Conservation (phyloP, 2,888 invertebrate genomes). For the Griposia aprilina region DNA sequence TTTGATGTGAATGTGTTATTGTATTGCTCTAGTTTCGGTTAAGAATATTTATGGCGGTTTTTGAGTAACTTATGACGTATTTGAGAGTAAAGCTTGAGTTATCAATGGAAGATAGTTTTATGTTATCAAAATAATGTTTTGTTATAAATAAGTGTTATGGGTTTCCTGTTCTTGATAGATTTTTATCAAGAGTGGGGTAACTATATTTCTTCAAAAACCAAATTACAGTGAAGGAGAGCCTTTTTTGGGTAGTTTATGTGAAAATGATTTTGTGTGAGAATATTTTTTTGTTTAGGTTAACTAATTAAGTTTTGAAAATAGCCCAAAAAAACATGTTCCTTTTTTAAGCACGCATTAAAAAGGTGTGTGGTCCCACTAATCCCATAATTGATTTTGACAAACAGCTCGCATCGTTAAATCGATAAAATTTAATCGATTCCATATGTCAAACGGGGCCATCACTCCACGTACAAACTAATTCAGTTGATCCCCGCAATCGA, state of each 20-base stretch:
- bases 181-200: neutral
- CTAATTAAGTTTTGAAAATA: neutral
- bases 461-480: constrained; percentile 60
- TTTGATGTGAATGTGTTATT: constrained; percentile 69
- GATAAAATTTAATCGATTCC: constrained; percentile 73
- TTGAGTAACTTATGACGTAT: constrained; percentile 57
- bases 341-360: constrained; percentile 30
- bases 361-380: constrained; percentile 64
- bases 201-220: neutral
- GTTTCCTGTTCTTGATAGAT: neutral
- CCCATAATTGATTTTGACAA: constrained; percentile 66
- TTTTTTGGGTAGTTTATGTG: neutral
- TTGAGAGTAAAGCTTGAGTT: constrained; percentile 30
- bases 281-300: neutral
- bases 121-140: constrained; percentile 21
- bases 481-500: constrained; percentile 69
- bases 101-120: constrained; percentile 32
- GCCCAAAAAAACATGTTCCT: neutral
- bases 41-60: constrained; percentile 66
- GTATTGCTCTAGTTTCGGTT: constrained; percentile 67
- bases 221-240: neutral
- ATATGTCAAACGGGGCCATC: constrained; percentile 69
- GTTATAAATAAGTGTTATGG: constrained; percentile 21
- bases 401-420: constrained; percentile 61
- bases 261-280: neutral